These are phyloP conservation scores for Lutjanus erythropterus DNA, from an alignment of 2,113 vertebrate species.

Conservation along the genomic window DNA sequence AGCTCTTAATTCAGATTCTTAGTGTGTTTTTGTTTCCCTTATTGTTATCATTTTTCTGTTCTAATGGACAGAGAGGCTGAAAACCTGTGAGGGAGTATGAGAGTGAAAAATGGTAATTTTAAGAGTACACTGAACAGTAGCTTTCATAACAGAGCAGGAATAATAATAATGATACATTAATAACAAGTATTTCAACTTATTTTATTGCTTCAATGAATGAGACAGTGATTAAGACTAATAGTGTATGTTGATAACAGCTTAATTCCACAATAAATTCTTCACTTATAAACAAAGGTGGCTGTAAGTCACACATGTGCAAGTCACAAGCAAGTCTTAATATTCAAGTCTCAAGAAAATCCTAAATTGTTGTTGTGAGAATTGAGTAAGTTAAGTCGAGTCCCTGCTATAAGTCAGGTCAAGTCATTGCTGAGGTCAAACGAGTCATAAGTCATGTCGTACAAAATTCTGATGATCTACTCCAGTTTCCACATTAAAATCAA, in stretches of 20 bases:
- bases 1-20: constrained; percentile 64
- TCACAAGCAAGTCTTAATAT: too few species aligned
- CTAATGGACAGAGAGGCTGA: constrained; percentile 45
- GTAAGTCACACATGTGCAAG: too few species aligned
- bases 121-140: constrained; percentile 45
- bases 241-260: constrained; percentile 6
- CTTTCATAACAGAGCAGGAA: neutral
- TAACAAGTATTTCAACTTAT: neutral
- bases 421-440: too few species aligned
- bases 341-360: too few species aligned
- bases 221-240: neutral
- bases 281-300: too few species aligned
- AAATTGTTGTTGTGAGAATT: too few species aligned
- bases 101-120: constrained; percentile 39
- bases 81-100: constrained; percentile 35
- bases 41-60: constrained; percentile 12
- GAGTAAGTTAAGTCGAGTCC: too few species aligned
- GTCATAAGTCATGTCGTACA: too few species aligned
- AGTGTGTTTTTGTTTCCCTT: constrained; percentile 49
- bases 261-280: constrained; percentile 9
- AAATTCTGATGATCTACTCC: too few species aligned
- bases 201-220: constrained; percentile 4
- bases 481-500: too few species aligned
- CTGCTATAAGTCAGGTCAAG: too few species aligned
- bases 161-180: neutral